phyloP scores from a whole-genome alignment of 2,888 invertebrate genomes.

The Steinernema carpocapsae region DNA sequence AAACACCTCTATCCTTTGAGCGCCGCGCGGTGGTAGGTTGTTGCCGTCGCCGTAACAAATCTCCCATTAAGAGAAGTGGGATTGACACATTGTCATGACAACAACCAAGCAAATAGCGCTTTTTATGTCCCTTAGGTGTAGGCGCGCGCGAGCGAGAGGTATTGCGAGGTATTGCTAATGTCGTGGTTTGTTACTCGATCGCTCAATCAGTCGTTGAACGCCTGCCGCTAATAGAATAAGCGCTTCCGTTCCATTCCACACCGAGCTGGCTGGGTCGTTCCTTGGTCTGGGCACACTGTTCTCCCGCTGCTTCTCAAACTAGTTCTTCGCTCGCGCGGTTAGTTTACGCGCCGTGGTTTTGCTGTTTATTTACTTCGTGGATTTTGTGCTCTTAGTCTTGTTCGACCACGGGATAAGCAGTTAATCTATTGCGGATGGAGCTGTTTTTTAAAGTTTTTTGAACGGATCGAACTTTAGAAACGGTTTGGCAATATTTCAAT shows the following conservation, averaged over 20 bases:
- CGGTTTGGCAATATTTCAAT: too few species aligned
- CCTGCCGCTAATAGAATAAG: background rate
- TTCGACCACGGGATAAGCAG: background rate
- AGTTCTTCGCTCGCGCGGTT: background rate
- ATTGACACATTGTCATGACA: conserved; percentile 7
- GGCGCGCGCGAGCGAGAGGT: too few species aligned
- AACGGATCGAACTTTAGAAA: too few species aligned
- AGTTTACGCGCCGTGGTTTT: background rate
- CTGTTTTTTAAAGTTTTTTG: background rate
- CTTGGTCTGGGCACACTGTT: background rate
- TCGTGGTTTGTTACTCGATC: background rate
- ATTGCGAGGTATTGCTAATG: background rate
- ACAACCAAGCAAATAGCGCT: too few species aligned
- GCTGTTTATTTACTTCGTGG: conserved; percentile 21
- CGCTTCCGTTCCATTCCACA: background rate
- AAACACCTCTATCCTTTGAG: background rate
- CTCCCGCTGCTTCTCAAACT: background rate
- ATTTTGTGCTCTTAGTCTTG: background rate
- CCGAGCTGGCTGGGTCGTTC: background rate
- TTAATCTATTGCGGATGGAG: background rate
- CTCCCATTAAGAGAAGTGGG: background rate
- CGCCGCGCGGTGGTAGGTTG: background rate
- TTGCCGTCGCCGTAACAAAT: background rate
- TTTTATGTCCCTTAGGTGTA: too few species aligned
- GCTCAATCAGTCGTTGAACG: background rate